Evolutionary conservation across 2,888 invertebrate genomes (phyloP).

Genomic region (Aphodius granarius): DNA sequence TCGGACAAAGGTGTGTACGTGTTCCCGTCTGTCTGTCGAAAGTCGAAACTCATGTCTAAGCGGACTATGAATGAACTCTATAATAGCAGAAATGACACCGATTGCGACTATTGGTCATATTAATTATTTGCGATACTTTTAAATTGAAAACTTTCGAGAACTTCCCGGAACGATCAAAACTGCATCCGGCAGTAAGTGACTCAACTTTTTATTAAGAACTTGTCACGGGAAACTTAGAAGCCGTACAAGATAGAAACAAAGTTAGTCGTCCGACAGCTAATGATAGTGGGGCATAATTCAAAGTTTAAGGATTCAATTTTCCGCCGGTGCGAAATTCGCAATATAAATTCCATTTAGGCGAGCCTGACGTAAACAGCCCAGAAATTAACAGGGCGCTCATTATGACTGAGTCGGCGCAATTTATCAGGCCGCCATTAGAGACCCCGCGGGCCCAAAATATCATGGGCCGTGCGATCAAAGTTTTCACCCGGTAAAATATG

Average conservation of each 20-base stretch:
- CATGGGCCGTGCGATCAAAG: not conserved
- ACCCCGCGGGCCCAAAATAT: not conserved
- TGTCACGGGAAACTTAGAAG: not conserved
- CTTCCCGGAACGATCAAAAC: not conserved
- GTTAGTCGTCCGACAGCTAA: not conserved
- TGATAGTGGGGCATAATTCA: not conserved
- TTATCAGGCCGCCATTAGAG: not conserved
- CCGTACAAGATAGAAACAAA: not conserved
- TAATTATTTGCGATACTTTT: too few relatives aligned
- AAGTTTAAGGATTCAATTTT: not conserved
- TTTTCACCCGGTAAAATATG: not conserved
- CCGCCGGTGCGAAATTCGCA: not conserved
- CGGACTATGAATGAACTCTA: too few relatives aligned
- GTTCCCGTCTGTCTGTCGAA: too few relatives aligned
- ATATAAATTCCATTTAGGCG: not conserved
- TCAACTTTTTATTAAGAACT: not conserved
- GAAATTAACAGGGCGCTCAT: not conserved
- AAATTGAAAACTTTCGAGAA: not conserved
- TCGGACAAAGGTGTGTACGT: too few relatives aligned
- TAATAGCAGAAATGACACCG: too few relatives aligned
- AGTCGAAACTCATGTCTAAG: too few relatives aligned
- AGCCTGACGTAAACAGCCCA: not conserved
- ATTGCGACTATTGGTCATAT: too few relatives aligned
- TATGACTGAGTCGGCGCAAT: not conserved
- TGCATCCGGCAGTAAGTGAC: not conserved